Conservation (phyloP, 2,797 vertebrate species). For the Oceanodroma leucorhoa region DNA sequence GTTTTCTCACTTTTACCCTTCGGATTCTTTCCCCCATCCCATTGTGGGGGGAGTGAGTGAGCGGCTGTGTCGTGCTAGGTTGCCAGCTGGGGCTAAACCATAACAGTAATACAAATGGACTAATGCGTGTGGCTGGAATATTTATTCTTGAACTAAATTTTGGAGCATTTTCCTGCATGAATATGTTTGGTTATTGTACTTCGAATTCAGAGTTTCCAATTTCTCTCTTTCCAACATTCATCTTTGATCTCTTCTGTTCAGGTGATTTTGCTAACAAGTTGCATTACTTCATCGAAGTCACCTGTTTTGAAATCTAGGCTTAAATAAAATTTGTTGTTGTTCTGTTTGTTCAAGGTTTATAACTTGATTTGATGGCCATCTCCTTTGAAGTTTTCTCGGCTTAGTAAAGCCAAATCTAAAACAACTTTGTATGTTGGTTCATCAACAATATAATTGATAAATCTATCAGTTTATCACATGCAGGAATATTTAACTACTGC, state of each 20-base stretch:
- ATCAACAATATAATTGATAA: not conserved
- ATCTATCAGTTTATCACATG: not conserved
- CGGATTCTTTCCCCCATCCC: no score
- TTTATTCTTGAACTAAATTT: not conserved
- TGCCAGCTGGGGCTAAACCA: no score
- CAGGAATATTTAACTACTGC: not conserved
- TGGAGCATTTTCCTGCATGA: not conserved
- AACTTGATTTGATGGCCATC: not conserved
- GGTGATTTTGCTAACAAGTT: not conserved
- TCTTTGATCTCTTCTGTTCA: not conserved
- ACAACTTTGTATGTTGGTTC: not conserved
- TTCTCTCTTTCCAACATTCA: not conserved
- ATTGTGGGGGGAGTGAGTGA: no score
- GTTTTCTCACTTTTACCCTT: no score
- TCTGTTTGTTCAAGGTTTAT: not conserved
- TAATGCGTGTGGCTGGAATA: not conserved
- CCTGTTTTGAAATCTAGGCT: not conserved
- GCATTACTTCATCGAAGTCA: not conserved
- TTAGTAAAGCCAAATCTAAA: not conserved
- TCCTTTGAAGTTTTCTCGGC: not conserved
- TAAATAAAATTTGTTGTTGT: not conserved
- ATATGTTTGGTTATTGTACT: not conserved
- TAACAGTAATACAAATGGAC: not conserved
- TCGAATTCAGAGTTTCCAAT: not conserved
- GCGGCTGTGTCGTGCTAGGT: no score